phyloP scores from a whole-genome alignment of 2,797 vertebrate species.

The Emys orbicularis region DNA sequence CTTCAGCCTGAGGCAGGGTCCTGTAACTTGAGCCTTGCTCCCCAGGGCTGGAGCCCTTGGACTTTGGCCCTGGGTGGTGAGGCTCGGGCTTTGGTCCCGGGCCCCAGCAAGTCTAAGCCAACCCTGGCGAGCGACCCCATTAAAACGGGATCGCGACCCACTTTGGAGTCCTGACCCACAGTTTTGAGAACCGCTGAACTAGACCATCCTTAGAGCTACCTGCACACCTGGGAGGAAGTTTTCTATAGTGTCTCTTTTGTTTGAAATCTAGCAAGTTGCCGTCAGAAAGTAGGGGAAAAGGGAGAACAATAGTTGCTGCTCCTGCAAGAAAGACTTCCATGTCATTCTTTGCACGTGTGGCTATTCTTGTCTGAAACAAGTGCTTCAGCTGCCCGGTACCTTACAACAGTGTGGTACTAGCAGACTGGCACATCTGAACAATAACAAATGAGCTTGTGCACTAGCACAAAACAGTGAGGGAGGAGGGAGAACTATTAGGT shows the following conservation, averaged over 20 bases:
- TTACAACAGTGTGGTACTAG: neutral
- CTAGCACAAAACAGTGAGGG: rapidly evolving
- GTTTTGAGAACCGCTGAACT: no score
- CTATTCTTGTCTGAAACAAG: neutral
- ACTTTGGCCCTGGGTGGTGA: no score
- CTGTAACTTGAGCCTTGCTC: no score
- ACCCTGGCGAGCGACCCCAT: no score
- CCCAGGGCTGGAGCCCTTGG: no score
- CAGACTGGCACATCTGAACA: neutral
- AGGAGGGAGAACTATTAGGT: neutral
- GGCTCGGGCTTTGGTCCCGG: no score
- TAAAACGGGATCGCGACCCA: no score
- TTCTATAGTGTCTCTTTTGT: neutral
- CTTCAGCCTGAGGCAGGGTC: no score
- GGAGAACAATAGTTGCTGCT: neutral
- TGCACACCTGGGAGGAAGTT: neutral
- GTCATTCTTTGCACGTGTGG: neutral
- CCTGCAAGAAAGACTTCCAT: neutral
- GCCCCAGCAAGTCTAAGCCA: no score
- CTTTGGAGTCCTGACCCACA: no score
- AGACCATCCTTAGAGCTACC: neutral
- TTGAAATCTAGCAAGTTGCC: neutral
- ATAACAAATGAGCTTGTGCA: neutral
- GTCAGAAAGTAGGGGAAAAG: neutral
- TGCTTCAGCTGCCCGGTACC: neutral